Conservation (phyloP, 2,797 vertebrate genomes). For the Macropus fuliginosus region DNA sequence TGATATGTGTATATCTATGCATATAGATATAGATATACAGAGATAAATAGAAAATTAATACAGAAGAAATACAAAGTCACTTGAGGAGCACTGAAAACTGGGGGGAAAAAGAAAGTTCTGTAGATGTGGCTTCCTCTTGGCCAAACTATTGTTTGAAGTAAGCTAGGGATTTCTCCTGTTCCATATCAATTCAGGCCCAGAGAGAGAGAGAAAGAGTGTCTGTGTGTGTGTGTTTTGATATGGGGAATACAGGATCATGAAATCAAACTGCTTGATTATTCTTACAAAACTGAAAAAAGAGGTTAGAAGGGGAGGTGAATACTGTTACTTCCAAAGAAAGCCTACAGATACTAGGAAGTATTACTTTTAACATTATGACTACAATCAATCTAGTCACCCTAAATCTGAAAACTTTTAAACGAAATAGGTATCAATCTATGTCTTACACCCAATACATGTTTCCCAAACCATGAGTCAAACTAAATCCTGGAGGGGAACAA, state of each 20-base stretch:
- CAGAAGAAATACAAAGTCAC: neutral
- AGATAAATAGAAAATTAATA: neutral
- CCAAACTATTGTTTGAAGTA: neutral
- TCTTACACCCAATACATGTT: neutral
- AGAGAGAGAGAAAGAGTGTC: too few species aligned
- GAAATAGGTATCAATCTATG: neutral
- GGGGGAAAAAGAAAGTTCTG: neutral
- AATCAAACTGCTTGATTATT: neutral
- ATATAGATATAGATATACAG: neutral
- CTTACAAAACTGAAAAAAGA: neutral
- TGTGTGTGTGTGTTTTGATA: neutral
- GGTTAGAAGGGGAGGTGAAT: neutral
- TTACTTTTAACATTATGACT: neutral
- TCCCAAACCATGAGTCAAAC: neutral
- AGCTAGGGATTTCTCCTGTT: neutral
- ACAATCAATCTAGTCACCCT: neutral
- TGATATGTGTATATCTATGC: too few species aligned
- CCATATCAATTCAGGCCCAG: neutral
- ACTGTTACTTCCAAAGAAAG: neutral
- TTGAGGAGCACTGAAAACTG: neutral
- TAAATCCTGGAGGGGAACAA: neutral
- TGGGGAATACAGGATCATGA: neutral
- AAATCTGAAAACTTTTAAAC: neutral
- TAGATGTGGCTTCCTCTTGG: neutral
- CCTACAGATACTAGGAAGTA: neutral